Evolutionary conservation across 2,888 invertebrate species (phyloP).

Genomic region (Drosophila meridiana): DNA sequence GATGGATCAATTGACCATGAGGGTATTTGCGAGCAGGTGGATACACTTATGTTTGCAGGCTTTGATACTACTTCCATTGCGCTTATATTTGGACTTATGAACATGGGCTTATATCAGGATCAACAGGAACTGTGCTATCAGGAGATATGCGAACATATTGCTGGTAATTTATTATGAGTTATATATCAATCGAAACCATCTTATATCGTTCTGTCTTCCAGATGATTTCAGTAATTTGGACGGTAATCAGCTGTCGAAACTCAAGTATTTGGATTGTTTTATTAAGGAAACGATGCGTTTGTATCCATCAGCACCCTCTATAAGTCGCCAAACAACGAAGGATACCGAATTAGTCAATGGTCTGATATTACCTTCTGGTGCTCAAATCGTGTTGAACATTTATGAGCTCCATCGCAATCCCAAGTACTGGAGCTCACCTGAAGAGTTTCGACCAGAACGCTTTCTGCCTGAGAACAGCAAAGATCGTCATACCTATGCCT

Average conservation of each 20-base stretch:
- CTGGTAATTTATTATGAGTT: slow-evolving; percentile 50
- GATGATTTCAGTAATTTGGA: slow-evolving; percentile 66
- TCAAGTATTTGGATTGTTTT: slow-evolving; percentile 67
- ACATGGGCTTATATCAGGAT: slow-evolving; percentile 67
- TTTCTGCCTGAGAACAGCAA: slow-evolving; percentile 85
- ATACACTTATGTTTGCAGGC: slow-evolving; percentile 87
- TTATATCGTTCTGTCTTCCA: neutral
- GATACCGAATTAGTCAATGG: slow-evolving; percentile 71
- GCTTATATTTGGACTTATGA: slow-evolving; percentile 77
- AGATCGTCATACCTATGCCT: slow-evolving; percentile 77
- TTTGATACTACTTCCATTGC: slow-evolving; percentile 78
- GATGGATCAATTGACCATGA: slow-evolving; percentile 80
- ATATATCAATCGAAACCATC: neutral
- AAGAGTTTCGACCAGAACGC: slow-evolving; percentile 78
- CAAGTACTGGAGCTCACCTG: slow-evolving; percentile 71
- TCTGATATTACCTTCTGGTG: slow-evolving; percentile 68
- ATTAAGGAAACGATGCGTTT: slow-evolving; percentile 84
- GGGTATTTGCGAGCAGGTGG: slow-evolving; percentile 89
- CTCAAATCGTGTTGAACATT: slow-evolving; percentile 71
- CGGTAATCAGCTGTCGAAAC: slow-evolving; percentile 45
- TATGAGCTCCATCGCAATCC: slow-evolving; percentile 77
- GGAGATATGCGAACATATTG: slow-evolving; percentile 69
- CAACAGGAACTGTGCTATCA: slow-evolving; percentile 74
- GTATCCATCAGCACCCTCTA: slow-evolving; percentile 88
- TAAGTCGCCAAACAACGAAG: slow-evolving; percentile 86